phyloP scores from a whole-genome alignment of 2,113 vertebrate species.

The Aldabrachelys gigantea region DNA sequence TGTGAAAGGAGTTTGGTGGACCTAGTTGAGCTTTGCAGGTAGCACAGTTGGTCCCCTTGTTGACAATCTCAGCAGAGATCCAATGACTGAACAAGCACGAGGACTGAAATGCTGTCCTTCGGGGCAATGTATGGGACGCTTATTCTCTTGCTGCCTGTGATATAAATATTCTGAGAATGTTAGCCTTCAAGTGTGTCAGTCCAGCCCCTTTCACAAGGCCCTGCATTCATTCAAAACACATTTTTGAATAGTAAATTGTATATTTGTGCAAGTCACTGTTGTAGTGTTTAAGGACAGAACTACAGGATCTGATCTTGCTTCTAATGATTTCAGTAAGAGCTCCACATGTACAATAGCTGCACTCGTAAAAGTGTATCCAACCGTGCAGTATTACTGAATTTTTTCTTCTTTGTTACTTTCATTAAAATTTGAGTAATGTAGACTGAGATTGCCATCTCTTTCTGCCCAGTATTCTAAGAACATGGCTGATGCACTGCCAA shows the following conservation, averaged over 20 bases:
- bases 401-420: neutral
- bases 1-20: neutral
- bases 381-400: fast-evolving
- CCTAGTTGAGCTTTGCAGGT: neutral
- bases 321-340: neutral
- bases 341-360: neutral
- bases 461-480: neutral
- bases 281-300: neutral
- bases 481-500: neutral
- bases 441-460: neutral
- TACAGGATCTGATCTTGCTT: neutral
- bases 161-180: neutral
- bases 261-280: neutral
- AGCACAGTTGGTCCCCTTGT: neutral
- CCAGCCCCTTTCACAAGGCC: neutral
- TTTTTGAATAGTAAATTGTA: neutral
- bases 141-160: neutral
- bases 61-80: neutral
- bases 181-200: neutral
- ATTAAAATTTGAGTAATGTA: neutral
- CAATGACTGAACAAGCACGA: neutral
- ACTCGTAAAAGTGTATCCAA: neutral
- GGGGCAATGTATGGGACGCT: neutral
- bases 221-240: neutral
- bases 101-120: neutral